Evolutionary conservation across 2,113 vertebrate species (phyloP), one percentile per base, ranked within the genome.

Genomic region (Hystrix cristata): DNA sequence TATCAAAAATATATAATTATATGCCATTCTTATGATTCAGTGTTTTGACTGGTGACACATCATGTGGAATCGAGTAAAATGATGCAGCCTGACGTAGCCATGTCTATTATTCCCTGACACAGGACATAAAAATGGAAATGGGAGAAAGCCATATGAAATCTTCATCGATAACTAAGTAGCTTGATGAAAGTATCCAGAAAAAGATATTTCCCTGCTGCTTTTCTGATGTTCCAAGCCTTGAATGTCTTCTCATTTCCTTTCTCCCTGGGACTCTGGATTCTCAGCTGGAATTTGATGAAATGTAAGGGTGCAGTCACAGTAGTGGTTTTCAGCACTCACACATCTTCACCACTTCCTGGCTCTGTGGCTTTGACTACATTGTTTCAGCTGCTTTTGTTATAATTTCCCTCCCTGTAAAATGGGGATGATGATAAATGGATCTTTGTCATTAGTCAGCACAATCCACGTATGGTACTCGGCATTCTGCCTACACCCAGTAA

Each of bases 1-100:
- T 98, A 98, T 98, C 97, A 93, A 95, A 96, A 81, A 84, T 29
- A 38, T 14, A 84, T 94, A 65, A n/a, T 88, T 81, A 90, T 80
- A 93, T 59, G 48, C 7, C 53, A 3, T 71, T 81, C 93, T 98
- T 91, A 72, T 76, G 95, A 83, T n/a, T 94, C 55, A 64, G 23
- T 95, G 79, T 53, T 48, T 55, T 15, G 23, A 0, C 87, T 94
- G 96, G 95, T 95, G 97, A 94, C 4, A 4, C 92, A 62, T 0
- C 93, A 7, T 80, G 18, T 6, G 29, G 60, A 87, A 86, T 82
- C 97, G 95, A 97, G 96, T 88, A 97, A 97, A 97, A 85, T 21
- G 34, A n/a, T 60, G 3, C 10, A 97, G 64, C 3, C 23, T 6
- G 12, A n/a, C 82, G 55, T 83, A 95, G 72, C 86, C 78, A 76